Base-by-base conservation (phyloP, 2,113 vertebrate genomes). In the Coracopsis vasa region DNA sequence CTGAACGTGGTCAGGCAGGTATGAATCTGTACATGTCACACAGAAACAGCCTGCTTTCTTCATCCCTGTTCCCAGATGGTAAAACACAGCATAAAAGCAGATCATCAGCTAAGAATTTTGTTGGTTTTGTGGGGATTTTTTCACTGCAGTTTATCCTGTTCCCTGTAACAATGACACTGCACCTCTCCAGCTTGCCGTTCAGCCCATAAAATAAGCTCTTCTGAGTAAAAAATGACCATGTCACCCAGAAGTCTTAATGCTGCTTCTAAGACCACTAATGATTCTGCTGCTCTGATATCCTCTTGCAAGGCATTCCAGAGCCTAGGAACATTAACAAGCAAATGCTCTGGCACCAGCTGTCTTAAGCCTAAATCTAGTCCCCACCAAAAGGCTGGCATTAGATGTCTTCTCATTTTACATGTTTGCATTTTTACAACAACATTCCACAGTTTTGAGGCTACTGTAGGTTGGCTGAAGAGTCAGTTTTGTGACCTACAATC, bases 361-460 rank as follows among this genome's bases (percentile, higher is more conserved):
- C 97, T 95, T 89, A 89, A 94, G 79, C 94, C 96, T 93, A 91
- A 95, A 93, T 93, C 96, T 97, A 95, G 82, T 94, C 92, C 91
- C 94, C 93, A 91, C 84, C 88, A 93, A 90, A 95, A 97, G 91
- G 84, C 44, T 82, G 37, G 93, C 94, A 71, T 97, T 93, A 88
- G 64, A 66, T 77, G 78, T 82, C 94, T 60, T 95, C 97, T 96
- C 83, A 47, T 70, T 94, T 97, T 94, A 93, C 96, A 85, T 41
- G 58, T 95, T 95, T 94, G 90, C 96, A 74, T 96, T 97, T 97
- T 95, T 92, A 48, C 72, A 90, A 65, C 93, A 87, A 60, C 96
- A 92, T 95, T 97, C 96, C 96, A 93, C 14, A 24, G 28, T 87
- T 92, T 80, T 69, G 39, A 77, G 88, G 77, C 91, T 93, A 66